Base-by-base conservation (phyloP, 1,140 invertebrate species). In the Heliothis virescens region DNA sequence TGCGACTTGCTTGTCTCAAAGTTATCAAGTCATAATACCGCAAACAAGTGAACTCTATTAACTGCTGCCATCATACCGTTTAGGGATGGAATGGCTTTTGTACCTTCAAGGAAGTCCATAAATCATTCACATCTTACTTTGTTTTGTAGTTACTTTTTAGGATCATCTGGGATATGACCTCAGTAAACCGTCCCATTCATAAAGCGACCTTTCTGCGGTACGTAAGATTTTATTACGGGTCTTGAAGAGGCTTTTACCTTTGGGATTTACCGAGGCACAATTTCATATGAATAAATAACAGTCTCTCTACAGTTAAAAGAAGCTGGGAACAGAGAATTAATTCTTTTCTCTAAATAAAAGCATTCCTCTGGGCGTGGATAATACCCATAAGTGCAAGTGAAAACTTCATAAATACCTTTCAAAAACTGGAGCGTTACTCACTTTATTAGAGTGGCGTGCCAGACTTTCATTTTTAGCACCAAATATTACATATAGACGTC, bases 391-490 rank as follows among this genome's bases (percentile, higher is more conserved):
- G 55, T 13, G 18, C 12, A 60, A 79, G 60, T 73, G 48, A 34
- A 73, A 73, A 79, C 69, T 12, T 79, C 21, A 63, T 41, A 62
- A 69, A 62, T 63, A 79, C 59, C 48, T 55, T 73, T 34, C 16
- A 9, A 47, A 79, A 71, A 79, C 41, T 79, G 18, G 55, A 79
- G 53, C 77, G 55, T 60, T 47, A 67, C 50, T 21, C 60, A 63
- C 50, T 59, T 71, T 60, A 79, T 79, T 62, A 55, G 47, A 11
- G 13, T 41, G 55, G 41, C 60, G 65, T 57, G 76, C 63, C 71
- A 79, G 18, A 79, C 77, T 79, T 79, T 79, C 77, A 47, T 71
- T 71, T 78, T 79, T 71, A 71, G 52, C 16, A 72, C 55, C 77
- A 60, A 71, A 75, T 62, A 62, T 63, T 75, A 75, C 74, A 34